Evolutionary conservation across 1,140 invertebrate species (phyloP), one percentile per base, ranked within the genome.

Genomic region (Gonioctena quinquepunctata): DNA sequence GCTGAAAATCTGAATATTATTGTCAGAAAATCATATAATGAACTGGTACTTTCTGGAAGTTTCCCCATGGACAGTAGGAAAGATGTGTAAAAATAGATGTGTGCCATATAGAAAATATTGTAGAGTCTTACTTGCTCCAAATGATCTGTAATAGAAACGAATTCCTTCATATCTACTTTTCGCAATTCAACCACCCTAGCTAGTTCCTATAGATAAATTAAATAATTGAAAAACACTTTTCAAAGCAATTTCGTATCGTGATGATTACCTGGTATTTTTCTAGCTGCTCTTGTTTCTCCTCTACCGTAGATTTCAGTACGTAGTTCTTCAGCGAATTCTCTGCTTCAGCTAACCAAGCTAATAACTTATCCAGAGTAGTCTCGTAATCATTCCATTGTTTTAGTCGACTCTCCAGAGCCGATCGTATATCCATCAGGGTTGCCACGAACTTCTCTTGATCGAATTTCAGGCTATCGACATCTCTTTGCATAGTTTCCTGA

Each of bases 311-410:
- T 79, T 92, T 94, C 1, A 92, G 87, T 16, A 88, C 87, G 79
- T 95, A 97, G 76, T 94, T 95, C 82, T 97, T 97, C 18, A 98
- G 85, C 19, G 89, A 89, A 67, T 89, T 89, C 85, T 98, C 96
- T 23, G 94, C 92, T 71, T 96, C 95, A 66, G 88, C 90, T 54
- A 98, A 83, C 94, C 95, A 97, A 18, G 87, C 84, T 49, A 95
- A 87, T 25, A 98, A 84, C 48, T 90, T 87, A 72, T 96, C 94
- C 75, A 96, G 89, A 2, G 93, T 92, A 66, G 89, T 89, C 79
- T 98, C 96, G 79, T 96, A 98, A 68, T 95, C 93, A 52, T 87
- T 90, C 96, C 96, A 98, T 83, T 96, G 94, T 75, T 92, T 89
- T 33, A 98, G 87, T 66, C 92, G 90, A 72, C 94, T 92, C 82